Percentiles rank a stretch among this genome's conserved stretches.
Conservation (phyloP, 2,797 vertebrate species). For the Hylomyscus alleni region DNA sequence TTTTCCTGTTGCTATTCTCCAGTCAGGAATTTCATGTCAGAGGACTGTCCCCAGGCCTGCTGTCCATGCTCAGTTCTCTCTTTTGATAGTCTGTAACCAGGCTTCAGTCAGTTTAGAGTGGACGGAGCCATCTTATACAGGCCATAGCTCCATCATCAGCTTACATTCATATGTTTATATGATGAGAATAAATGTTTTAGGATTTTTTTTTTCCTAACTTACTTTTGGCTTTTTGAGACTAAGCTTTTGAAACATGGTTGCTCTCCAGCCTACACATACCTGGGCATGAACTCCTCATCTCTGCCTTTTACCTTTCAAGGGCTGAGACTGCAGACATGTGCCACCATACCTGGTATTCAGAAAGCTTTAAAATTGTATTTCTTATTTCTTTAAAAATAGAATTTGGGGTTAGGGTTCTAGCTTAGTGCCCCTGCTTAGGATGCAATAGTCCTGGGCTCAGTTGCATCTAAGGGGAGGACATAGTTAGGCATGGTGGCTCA, state of each 20-base stretch:
- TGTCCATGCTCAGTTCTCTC: not conserved
- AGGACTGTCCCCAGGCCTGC: not conserved
- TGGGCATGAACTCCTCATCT: not conserved
- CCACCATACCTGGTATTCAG: not conserved
- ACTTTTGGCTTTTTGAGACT: not conserved
- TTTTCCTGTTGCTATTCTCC: not conserved
- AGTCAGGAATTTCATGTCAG: not conserved
- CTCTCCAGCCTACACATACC: not conserved
- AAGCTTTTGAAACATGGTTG: not conserved
- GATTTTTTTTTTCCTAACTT: not conserved
- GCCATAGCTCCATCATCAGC: not conserved
- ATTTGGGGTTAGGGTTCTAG: not conserved
- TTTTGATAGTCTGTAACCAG: not conserved
- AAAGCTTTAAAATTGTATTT: not conserved
- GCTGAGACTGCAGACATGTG: not conserved
- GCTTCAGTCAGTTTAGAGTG: not conserved
- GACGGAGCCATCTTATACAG: not conserved
- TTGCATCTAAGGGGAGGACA: not conserved
- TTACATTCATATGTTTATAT: constrained; percentile 47
- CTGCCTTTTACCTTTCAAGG: not conserved
- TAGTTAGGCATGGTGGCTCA: not conserved
- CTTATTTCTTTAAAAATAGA: not conserved
- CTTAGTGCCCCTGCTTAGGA: not conserved
- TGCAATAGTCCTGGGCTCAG: not conserved
- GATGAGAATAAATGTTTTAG: not conserved